Base-by-base conservation (phyloP, 2,113 vertebrate species). In the Mohoua ochrocephala region DNA sequence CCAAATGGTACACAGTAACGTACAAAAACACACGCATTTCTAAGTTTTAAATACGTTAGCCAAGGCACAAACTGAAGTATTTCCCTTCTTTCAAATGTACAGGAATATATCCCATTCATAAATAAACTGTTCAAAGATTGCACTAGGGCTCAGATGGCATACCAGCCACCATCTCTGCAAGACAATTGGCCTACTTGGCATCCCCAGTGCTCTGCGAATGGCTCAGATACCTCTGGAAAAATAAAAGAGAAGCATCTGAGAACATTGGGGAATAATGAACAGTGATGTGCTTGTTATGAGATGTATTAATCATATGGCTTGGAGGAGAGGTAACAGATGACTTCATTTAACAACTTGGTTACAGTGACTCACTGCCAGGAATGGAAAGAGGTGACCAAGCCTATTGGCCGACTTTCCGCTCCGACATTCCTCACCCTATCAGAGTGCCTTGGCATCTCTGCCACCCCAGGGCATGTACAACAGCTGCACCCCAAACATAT, bases 271-370 rank as follows among this genome's bases (percentile, higher is more conserved):
- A 91, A 76, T 83, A 93, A 89, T 9, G 18, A 93, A 37, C 2
- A 9, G 75, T 49, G 80, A 84, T 85, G 84, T 41, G 44, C n/a
- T 91, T 81, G 31, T 92, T 87, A 86, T 53, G 44, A 93, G 88
- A 85, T 63, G 30, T 78, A 90, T 88, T 84, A 96, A 91, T 84
- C 84, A 80, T 35, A 73, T 13, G 19, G 53, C 52, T 91, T 95
- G 86, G 74, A 94, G 35, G 37, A 92, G 61, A 71, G 19, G 68
- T 35, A 85, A 81, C 79, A 86, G 84, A 88, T 96, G 75, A 97
- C 54, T 93, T 96, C 67, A 93, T 93, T 94, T 69, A 94, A 92
- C 50, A 71, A 64, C 60, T 54, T 28, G 56, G 85, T 65, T 92
- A 71, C 65, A 89, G 87, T 37, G 56, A 93, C 56, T 84, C 73